Base-by-base conservation (phyloP, 2,113 vertebrate species). In the Ictalurus furcatus region DNA sequence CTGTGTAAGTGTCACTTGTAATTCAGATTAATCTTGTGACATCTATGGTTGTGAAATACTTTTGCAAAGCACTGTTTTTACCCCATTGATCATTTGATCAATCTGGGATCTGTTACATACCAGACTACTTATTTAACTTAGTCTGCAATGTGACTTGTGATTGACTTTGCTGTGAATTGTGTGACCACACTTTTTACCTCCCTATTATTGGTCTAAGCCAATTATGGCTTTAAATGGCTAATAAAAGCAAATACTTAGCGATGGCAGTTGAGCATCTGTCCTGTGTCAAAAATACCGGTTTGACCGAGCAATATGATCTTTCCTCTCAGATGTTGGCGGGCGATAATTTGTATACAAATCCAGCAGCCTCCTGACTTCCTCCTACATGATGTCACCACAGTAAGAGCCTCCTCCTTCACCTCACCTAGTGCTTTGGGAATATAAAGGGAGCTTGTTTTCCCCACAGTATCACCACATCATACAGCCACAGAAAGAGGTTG, bases 401-500 rank as follows among this genome's bases (percentile, higher is more conserved):
- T 85, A 23, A 89, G 91, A 87, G 44, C 91, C 92, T 93, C 94
- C 94, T 93, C 94, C 94, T 93, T 91, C 28, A 84, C 83, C 63
- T 83, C 89, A 88, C 84, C 84, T 90, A 88, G 1, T 78, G 92
- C 90, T 85, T 88, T 34, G 79, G 86, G 88, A 87, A 80, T 95
- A 95, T 96, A 96, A 96, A 95, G 84, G 89, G 90, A 88, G 87
- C 91, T 76, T 84, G 93, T 94, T 92, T 93, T 93, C 81, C 87
- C 90, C 71, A 87, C 85, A 93, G 92, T 90, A 91, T 90, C 92
- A 92, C 88, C 28, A 87, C 88, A 89, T 89, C 91, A 85, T 86
- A 85, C 44, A 34, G n/a, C 58, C 4, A 79, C 52, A n/a, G 28
- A 69, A 37, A 85, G 69, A 56, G 30, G 30, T 69, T 79, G 17